Evolutionary conservation across 2,113 vertebrate genomes (phyloP).

Genomic region (Smithornis capensis): DNA sequence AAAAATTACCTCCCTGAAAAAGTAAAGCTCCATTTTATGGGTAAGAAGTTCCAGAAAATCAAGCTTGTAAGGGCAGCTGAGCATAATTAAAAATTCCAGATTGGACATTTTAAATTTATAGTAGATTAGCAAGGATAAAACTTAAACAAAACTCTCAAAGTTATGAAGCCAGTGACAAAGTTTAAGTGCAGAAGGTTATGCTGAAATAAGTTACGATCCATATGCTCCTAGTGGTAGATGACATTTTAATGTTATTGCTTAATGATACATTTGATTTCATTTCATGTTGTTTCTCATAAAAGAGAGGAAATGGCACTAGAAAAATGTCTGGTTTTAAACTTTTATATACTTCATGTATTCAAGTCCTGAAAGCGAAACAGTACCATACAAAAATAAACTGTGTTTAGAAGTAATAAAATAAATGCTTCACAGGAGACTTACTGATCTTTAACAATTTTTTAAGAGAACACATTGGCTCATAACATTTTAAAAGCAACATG

Average conservation of each 20-base stretch:
- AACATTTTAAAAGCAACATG: conserved; percentile 46
- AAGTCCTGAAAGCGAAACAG: conserved; percentile 35
- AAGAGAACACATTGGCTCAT: conserved; percentile 17
- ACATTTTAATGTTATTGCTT: conserved; percentile 61
- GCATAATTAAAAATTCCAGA: not conserved
- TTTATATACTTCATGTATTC: conserved; percentile 51
- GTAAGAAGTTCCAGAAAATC: not conserved
- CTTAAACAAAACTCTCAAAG: not conserved
- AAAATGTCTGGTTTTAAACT: conserved; percentile 38
- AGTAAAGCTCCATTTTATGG: not conserved
- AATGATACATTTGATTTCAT: conserved; percentile 65
- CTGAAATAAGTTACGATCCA: conserved; percentile 56
- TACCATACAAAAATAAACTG: not conserved
- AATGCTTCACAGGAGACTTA: conserved; percentile 7
- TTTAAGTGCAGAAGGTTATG: conserved; percentile 27
- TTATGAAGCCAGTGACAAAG: conserved; percentile 14
- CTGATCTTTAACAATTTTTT: conserved; percentile 51
- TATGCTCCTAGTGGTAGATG: conserved; percentile 53
- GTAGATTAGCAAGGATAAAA: not conserved
- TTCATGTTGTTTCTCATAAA: conserved; percentile 53
- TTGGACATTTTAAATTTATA: not conserved
- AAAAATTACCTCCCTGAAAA: not conserved
- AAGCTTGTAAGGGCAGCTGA: not conserved
- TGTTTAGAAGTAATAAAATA: conserved; percentile 48
- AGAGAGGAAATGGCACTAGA: conserved; percentile 27